Percentiles rank a stretch among this genome's conserved stretches.
Evolutionary conservation across 2,888 invertebrate genomes (phyloP).

Genomic region (Drosophila multiciliata): DNA sequence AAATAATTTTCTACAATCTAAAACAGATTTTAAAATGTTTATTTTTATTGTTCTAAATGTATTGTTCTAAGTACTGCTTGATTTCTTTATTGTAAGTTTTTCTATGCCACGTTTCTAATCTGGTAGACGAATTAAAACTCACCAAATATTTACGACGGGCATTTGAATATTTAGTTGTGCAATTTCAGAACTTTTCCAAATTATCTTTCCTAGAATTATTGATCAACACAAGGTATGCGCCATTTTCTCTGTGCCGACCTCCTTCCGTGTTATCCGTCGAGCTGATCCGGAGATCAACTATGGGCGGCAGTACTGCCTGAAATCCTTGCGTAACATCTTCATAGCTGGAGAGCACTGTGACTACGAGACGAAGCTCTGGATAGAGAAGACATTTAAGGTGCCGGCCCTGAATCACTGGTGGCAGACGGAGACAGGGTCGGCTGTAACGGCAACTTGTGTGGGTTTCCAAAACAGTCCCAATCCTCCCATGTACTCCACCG

Average conservation of each 20-base stretch:
- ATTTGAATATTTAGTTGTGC: neutral
- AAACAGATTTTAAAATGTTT: no score
- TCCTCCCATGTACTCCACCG: constrained; percentile 92
- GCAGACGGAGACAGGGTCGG: constrained; percentile 98
- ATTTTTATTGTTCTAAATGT: no score
- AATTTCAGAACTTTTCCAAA: neutral
- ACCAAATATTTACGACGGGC: neutral
- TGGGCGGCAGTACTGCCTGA: constrained; percentile 89
- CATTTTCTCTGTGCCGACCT: constrained; percentile 96
- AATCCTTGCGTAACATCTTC: constrained; percentile 90
- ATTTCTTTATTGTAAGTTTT: neutral
- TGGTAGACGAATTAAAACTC: neutral
- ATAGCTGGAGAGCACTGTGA: constrained; percentile 98
- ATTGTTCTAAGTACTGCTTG: no score
- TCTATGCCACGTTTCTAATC: neutral
- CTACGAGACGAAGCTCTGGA: constrained; percentile 93
- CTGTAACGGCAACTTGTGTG: constrained; percentile 93
- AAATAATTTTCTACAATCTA: no score
- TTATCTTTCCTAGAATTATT: constrained; percentile 89
- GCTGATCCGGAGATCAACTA: constrained; percentile 91
- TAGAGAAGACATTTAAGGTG: constrained; percentile 89
- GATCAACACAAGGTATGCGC: constrained; percentile 94
- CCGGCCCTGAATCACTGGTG: constrained; percentile 97
- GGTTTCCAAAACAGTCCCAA: constrained; percentile 90
- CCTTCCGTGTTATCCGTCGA: constrained; percentile 92